Evolutionary conservation across 2,888 invertebrate species (phyloP), one percentile per base, ranked within the genome.

Genomic region (Drosophila anomelani): DNA sequence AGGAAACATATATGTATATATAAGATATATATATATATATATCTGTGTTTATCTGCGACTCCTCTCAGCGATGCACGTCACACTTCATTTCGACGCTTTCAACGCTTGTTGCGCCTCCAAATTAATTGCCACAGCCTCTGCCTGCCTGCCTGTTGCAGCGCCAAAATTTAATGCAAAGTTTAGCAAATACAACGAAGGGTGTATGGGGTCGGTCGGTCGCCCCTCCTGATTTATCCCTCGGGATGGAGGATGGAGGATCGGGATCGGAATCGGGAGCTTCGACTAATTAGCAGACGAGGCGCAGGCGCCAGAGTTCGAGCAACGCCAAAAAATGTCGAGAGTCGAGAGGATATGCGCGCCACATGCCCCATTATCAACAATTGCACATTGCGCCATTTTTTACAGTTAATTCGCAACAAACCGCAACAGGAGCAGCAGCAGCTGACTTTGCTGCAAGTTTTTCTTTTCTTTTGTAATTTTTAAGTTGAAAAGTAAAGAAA

Each of bases 21-120:
- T 15, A 38, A 20, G 20, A 20, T 6, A 63, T 53, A 63, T 51
- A 43, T 17, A 43, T 17, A 10, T 53, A 15, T 10, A n/a, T 55
- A 54, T 55, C 39, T 23, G 38, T 38, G 17, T 47, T 47, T n/a
- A 29, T 17, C 23, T 60, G 58, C 13, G 43, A 56, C 71, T 59
- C 53, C 68, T 70, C 71, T 46, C 71, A 36, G 54, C 68, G 67
- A 68, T 66, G 57, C 62, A 59, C 83, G 84, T 84, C 87, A 84
- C 84, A 86, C 89, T 79, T 88, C 89, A 84, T 84, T 84, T 88
- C 62, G 70, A 84, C 67, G 87, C 73, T 88, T 69, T 88, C 68
- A 88, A 88, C 84, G 84, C 89, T 84, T 84, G 84, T 84, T 88
- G 84, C 89, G 84, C 89, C 89, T 88, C 69, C 81, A 84, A 84